Evolutionary conservation across 1,140 invertebrate genomes (phyloP), one percentile per base, ranked within the genome.

Genomic region (Lucilia sericata): DNA sequence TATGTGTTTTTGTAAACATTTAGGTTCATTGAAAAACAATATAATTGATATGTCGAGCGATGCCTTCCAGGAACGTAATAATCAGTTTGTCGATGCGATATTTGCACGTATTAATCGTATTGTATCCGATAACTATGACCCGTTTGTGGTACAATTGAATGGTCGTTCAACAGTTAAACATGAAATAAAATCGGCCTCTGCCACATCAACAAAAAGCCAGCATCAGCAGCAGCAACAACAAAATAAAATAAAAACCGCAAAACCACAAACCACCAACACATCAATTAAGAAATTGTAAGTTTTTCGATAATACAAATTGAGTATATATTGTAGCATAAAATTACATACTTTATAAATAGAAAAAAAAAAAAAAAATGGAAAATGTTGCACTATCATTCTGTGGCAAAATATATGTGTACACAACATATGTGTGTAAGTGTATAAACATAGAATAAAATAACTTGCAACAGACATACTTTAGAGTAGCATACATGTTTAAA

Each of bases 71-170:
- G 88, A 88, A 70, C 89, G 89, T 2, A 89, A 96, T 91, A 97
- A 97, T 91, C 93, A 94, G 86, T 96, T 96, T 88, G 94, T 96
- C 51, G 96, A 97, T 89, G 95, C 94, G 85, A 96, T 96, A 85
- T 92, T 96, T 74, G 94, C 93, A 36, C 93, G 95, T 84, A 96
- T 97, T 88, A 96, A 96, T 90, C 94, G 94, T 86, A 95, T 96
- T 76, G 91, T 97, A 75, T 92, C 94, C 13, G 93, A 93, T 74
- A 96, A 95, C 74, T 97, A 96, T 88, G 96, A 97, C 89, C 96
- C 96, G 1, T 96, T 96, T 55, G 95, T 94, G 75, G 96, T 97
- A 0, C 95, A 95, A 87, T 90, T 96, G n/a, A 93, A 94, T 70
- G 94, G 93, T 8, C 92, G 93, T 12, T 92, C 92, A 78, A 19